Evolutionary conservation across 2,888 invertebrate genomes (phyloP), one percentile per base, ranked within the genome.

Genomic region (Agrochola litura): DNA sequence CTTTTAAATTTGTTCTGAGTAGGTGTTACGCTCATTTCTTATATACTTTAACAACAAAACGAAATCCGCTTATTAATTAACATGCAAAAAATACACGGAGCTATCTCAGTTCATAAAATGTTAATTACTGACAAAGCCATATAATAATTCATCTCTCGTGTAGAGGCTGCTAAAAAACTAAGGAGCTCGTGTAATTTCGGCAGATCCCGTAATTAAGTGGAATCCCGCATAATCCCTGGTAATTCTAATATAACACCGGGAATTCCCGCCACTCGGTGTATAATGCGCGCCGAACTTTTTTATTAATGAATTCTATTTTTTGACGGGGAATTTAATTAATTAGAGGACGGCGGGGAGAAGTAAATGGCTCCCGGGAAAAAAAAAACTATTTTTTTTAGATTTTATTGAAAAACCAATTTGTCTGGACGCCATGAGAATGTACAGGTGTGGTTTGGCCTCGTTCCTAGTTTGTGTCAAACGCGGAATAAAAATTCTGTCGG

Each of bases 271-370:
- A 84, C 83, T 89, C 88, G 84, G 82, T 77, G 85, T 87, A 83
- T 84, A 83, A 86, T 85, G 79, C 86, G 81, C 86, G 84, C 84
- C 66, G 81, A 90, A 90, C 88, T 90, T 93, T 92, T 93, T 93
- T 92, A 92, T 92, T 91, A 94, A 94, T 93, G 89, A 92, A 92
- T 92, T 92, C 90, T 91, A 93, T 93, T 94, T 93, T 93, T 92
- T 90, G 90, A 91, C 88, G 89, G 84, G 82, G 90, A 93, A 92
- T 93, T 93, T 92, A 92, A 92, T 93, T 93, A 94, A 93, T 93
- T 89, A 91, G 86, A 87, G 84, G 84, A 87, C 85, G 85, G 81
- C 81, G 76, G 83, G 86, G 79, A 82, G 61, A 85, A 84, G 63
- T 81, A 86, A 86, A 83, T 64, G 41, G 81, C 79, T 77, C 73